These are phyloP conservation scores for Parus major DNA, from an alignment of 2,113 vertebrate genomes.

Conservation along the genomic window DNA sequence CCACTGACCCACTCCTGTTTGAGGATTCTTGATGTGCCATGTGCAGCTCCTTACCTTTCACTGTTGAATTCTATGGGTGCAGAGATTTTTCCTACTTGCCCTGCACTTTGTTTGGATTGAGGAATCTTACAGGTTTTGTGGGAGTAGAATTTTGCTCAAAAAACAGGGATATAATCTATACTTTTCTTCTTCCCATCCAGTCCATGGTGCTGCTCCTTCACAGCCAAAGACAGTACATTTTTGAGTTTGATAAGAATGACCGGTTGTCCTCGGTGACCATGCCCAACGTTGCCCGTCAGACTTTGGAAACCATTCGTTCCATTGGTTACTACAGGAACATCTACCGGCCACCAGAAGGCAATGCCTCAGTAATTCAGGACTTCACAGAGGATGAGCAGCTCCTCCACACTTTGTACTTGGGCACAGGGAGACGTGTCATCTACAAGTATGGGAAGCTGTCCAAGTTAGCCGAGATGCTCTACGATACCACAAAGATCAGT, in stretches of 20 bases:
- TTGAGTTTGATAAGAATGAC: conserved; percentile 97
- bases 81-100: not conserved
- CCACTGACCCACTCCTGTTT: not conserved
- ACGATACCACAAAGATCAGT: conserved; percentile 91
- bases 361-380: conserved; percentile 92
- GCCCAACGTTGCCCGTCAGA: conserved; percentile 96
- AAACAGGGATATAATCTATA: not conserved
- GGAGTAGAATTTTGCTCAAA: not conserved
- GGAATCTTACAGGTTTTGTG: not conserved
- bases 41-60: not conserved
- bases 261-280: conserved; percentile 94
- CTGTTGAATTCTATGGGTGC: not conserved
- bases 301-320: conserved; percentile 91
- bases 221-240: conserved; percentile 98
- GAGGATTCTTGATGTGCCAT: not conserved
- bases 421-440: conserved; percentile 90
- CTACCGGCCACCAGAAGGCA: conserved; percentile 92
- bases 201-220: conserved; percentile 97
- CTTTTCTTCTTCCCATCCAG: conserved; percentile 71
- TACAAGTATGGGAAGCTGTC: conserved; percentile 95
- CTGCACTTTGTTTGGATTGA: not conserved
- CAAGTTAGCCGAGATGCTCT: conserved; percentile 92
- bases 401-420: conserved; percentile 89
- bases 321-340: conserved; percentile 97
- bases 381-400: conserved; percentile 91